Conservation (phyloP, 1,140 invertebrate genomes). For the Antheraea mylitta region DNA sequence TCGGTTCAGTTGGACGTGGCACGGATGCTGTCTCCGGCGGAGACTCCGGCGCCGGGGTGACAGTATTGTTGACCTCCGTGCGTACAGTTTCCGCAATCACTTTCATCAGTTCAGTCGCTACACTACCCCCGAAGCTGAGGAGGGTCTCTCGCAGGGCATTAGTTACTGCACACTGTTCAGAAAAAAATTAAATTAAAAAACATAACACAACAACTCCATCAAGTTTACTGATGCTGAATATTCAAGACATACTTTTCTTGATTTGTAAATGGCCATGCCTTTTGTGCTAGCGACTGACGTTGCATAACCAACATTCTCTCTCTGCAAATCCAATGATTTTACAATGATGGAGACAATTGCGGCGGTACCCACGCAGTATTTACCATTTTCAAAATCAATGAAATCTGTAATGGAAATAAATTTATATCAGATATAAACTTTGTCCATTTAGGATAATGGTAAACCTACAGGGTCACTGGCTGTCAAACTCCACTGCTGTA, state of each 20-base stretch:
- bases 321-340: slow-evolving; percentile 62
- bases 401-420: slow-evolving; percentile 53
- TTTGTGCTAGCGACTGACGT: slow-evolving; percentile 55
- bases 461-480: no score
- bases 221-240: no score
- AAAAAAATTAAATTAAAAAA: neutral
- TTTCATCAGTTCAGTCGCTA: slow-evolving; percentile 58
- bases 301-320: slow-evolving; percentile 75
- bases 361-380: slow-evolving; percentile 65
- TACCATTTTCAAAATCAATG: slow-evolving; percentile 61
- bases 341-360: slow-evolving; percentile 69
- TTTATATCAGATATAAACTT: no score
- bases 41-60: neutral
- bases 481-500: no score
- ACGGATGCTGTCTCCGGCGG: slow-evolving; percentile 13
- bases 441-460: no score
- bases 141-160: slow-evolving; percentile 71
- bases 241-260: slow-evolving; percentile 58
- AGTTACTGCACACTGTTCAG: slow-evolving; percentile 71
- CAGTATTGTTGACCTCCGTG: slow-evolving; percentile 11
- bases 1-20: slow-evolving; percentile 28
- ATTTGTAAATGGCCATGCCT: slow-evolving; percentile 68
- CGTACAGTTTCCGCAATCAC: slow-evolving; percentile 38
- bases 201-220: no score
- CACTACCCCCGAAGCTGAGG: slow-evolving; percentile 65